Conservation (phyloP, 2,797 vertebrate genomes). For the Garrulus glandarius region DNA sequence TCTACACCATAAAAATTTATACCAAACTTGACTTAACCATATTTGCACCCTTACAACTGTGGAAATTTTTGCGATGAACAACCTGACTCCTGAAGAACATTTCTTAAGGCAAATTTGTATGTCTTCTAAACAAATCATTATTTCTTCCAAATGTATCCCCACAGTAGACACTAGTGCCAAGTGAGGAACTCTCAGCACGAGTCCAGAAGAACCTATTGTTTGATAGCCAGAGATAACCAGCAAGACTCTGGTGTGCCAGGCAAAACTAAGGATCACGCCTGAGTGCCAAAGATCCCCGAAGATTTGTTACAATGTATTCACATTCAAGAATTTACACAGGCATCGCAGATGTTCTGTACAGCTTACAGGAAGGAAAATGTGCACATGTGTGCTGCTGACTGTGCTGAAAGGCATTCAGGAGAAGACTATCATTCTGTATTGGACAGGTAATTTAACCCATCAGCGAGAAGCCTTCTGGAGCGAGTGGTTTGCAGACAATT, state of each 20-base stretch:
- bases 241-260: not conserved
- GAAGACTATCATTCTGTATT: not conserved
- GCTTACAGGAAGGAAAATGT: not conserved
- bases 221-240: not conserved
- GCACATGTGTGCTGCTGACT: fast-evolving
- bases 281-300: not conserved
- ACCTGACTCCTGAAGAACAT: not conserved
- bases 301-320: not conserved
- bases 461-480: not conserved
- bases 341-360: not conserved
- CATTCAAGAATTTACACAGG: not conserved
- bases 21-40: not conserved
- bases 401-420: not conserved
- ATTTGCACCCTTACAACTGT: not conserved
- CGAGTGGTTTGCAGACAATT: not conserved
- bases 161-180: not conserved
- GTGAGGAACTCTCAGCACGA: not conserved
- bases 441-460: not conserved
- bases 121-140: not conserved
- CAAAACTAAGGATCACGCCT: not conserved
- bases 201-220: not conserved
- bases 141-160: not conserved
- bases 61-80: not conserved
- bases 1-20: not conserved
- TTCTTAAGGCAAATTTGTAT: not conserved